Evolutionary conservation across 2,888 invertebrate genomes (phyloP).

Genomic region (Sphaerophoria rueppellii): DNA sequence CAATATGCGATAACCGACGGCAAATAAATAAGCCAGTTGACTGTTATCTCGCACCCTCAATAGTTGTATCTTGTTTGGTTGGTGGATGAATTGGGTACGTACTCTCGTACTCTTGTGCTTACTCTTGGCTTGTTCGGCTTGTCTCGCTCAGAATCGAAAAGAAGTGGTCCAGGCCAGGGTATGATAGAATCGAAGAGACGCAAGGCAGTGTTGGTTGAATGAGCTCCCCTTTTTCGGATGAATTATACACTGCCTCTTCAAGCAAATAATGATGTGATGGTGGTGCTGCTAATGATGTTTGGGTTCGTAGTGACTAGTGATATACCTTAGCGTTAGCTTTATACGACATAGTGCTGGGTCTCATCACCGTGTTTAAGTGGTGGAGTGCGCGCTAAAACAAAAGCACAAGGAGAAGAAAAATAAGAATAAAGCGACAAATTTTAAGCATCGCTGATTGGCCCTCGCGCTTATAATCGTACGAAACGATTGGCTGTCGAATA

Average conservation of each 20-base stretch:
- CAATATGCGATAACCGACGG: constrained; percentile 60
- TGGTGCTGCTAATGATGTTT: constrained; percentile 45
- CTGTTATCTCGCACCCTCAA: constrained; percentile 67
- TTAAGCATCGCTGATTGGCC: constrained; percentile 73
- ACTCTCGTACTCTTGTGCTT: constrained; percentile 13
- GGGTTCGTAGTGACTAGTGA: constrained; percentile 12
- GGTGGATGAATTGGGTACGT: constrained; percentile 12
- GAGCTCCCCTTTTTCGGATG: constrained; percentile 16
- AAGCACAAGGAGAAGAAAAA: constrained; percentile 46
- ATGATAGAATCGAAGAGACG: too few species aligned
- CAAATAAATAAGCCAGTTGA: constrained; percentile 67
- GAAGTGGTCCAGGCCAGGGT: too few species aligned
- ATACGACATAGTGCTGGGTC: constrained; percentile 7
- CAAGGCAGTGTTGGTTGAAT: background rate
- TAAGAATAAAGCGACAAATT: constrained; percentile 68
- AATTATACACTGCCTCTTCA: constrained; percentile 14
- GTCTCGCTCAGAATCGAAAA: background rate
- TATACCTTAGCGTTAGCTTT: background rate
- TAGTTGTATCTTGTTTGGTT: constrained; percentile 47
- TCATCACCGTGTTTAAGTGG: constrained; percentile 13
- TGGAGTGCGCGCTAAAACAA: constrained; percentile 71
- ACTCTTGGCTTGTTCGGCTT: background rate
- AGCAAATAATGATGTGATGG: constrained; percentile 1
- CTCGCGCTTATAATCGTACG: constrained; percentile 72
- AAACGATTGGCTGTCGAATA: constrained; percentile 72